Evolutionary conservation across 1,140 invertebrate genomes (phyloP).

Genomic region (Cardiocondyla obscurior): DNA sequence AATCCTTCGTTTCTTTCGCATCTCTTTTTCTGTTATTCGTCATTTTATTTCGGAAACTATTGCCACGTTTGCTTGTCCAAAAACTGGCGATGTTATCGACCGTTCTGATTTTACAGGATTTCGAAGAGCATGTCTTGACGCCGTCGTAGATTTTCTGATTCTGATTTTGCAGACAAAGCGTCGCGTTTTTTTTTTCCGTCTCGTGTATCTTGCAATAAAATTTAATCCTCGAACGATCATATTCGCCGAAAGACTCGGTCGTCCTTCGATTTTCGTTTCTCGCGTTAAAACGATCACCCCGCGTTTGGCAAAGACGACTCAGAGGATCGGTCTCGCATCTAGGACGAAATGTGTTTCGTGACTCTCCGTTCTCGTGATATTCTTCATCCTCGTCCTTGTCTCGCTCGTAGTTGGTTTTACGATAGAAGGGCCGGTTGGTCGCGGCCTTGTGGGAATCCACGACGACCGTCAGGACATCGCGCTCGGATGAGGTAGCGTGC

Average conservation of each 20-base stretch:
- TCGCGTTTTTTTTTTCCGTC: not conserved
- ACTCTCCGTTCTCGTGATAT: not conserved
- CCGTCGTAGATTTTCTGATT: slow-evolving; percentile 14
- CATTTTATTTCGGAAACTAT: slow-evolving; percentile 74
- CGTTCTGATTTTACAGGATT: slow-evolving; percentile 65
- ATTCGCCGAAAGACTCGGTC: slow-evolving; percentile 17
- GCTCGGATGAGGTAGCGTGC: too few relatives aligned
- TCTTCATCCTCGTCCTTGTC: not conserved
- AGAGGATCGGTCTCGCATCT: slow-evolving; percentile 26
- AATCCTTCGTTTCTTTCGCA: slow-evolving; percentile 68
- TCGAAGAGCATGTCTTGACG: slow-evolving; percentile 44
- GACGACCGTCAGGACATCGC: slow-evolving; percentile 40
- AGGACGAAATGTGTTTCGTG: not conserved
- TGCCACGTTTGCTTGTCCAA: slow-evolving; percentile 68
- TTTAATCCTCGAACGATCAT: slow-evolving; percentile 9
- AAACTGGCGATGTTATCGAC: slow-evolving; percentile 76
- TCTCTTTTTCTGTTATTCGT: slow-evolving; percentile 65
- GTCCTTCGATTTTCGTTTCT: not conserved
- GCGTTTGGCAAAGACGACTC: not conserved
- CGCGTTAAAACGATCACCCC: not conserved
- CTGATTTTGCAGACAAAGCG: not conserved
- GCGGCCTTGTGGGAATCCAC: slow-evolving; percentile 39
- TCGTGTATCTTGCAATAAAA: slow-evolving; percentile 22
- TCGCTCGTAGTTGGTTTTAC: not conserved
- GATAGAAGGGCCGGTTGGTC: not conserved